Conservation (phyloP, 2,113 vertebrate genomes). For the Melanerpes aurifrons region DNA sequence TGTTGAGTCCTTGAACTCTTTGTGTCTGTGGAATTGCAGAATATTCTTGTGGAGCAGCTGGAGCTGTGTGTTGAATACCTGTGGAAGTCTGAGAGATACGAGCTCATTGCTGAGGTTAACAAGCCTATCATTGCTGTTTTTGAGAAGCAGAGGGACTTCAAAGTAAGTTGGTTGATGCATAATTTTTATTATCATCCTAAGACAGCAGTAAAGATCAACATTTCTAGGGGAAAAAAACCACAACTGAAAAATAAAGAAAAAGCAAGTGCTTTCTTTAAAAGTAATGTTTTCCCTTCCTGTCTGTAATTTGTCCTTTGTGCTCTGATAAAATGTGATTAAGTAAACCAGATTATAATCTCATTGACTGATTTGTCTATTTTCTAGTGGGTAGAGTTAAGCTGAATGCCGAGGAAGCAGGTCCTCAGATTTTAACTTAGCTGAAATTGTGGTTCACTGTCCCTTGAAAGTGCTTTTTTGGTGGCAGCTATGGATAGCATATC, state of each 20-base stretch:
- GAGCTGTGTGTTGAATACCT: slow-evolving; percentile 94
- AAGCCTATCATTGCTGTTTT: slow-evolving; percentile 97
- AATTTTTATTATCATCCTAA: neutral
- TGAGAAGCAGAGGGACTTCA: slow-evolving; percentile 96
- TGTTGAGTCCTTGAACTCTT: neutral
- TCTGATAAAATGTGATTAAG: neutral
- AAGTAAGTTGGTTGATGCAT: slow-evolving; percentile 75
- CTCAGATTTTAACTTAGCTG: neutral
- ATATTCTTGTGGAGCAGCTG: slow-evolving; percentile 94
- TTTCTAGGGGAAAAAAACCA: neutral
- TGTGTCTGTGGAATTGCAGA: slow-evolving; percentile 74
- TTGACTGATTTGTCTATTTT: neutral
- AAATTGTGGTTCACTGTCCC: neutral
- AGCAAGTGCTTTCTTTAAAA: neutral
- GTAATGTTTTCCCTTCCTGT: neutral
- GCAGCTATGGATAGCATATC: neutral
- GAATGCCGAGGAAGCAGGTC: neutral
- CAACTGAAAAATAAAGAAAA: no score
- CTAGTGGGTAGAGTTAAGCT: neutral
- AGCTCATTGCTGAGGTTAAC: slow-evolving; percentile 97
- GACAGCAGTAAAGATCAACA: neutral
- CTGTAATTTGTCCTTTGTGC: neutral
- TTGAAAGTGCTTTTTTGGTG: neutral
- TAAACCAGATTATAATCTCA: neutral
- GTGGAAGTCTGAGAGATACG: slow-evolving; percentile 95